Conservation (phyloP, 2,888 invertebrate genomes). For the Liposcelis brunnea region DNA sequence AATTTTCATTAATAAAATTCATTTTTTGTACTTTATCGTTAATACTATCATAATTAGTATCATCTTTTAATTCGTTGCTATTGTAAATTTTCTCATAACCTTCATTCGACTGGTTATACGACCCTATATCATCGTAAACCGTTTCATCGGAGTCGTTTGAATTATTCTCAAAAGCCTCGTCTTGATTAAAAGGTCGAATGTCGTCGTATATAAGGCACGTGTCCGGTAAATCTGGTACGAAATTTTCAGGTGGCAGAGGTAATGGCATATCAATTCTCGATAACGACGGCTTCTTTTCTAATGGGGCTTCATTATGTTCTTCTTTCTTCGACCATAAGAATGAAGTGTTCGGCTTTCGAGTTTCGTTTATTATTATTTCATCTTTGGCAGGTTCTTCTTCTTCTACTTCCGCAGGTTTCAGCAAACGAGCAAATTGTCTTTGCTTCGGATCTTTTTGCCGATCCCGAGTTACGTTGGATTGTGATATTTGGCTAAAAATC, state of each 20-base stretch:
- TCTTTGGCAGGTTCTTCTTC: background rate
- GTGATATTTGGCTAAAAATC: too few species aligned
- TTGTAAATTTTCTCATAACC: background rate
- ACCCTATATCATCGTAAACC: background rate
- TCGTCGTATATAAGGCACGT: too few species aligned
- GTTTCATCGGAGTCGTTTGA: background rate
- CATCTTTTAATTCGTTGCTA: too few species aligned
- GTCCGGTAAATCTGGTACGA: background rate
- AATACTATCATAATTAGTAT: too few species aligned
- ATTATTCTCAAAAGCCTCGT: background rate
- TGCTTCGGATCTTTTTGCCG: too few species aligned
- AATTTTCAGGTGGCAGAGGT: background rate
- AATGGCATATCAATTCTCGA: background rate
- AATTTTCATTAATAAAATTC: background rate
- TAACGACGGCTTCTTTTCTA: background rate
- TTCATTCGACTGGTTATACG: background rate
- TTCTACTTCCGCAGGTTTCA: background rate
- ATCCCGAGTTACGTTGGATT: too few species aligned
- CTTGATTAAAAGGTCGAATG: too few species aligned
- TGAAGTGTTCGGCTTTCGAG: background rate
- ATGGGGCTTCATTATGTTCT: too few species aligned
- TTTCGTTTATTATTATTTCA: background rate
- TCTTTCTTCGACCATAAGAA: slow-evolving; percentile 1
- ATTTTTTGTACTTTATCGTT: too few species aligned
- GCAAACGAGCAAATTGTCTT: too few species aligned